Percentiles rank a stretch among this genome's conserved stretches.
These are phyloP conservation scores for Sceloporus undulatus DNA, from an alignment of 2,113 vertebrate species.

Conservation along the genomic window DNA sequence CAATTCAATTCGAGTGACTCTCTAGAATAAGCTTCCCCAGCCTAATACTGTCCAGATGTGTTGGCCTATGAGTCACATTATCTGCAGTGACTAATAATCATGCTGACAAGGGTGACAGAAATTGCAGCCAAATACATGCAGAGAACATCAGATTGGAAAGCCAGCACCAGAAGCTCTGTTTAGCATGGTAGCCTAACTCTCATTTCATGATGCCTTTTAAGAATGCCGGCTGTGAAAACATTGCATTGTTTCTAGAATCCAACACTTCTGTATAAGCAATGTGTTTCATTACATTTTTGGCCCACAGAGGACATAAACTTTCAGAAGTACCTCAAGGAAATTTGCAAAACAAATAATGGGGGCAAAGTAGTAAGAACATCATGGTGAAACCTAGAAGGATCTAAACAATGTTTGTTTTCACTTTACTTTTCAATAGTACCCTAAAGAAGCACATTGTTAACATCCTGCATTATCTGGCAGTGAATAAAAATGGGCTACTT, in stretches of 20 bases:
- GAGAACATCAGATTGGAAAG: background rate
- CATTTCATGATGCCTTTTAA: background rate
- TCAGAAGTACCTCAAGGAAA: background rate
- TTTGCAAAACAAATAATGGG: background rate
- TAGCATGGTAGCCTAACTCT: background rate
- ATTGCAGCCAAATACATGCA: background rate
- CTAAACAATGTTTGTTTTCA: background rate
- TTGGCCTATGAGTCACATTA: too few species aligned
- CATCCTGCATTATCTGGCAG: background rate
- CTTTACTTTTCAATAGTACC: background rate
- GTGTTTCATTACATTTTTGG: background rate
- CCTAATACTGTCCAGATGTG: too few species aligned
- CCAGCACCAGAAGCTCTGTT: background rate
- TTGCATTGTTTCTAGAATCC: background rate
- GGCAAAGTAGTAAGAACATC: background rate
- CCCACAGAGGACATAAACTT: background rate
- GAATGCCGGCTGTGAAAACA: background rate
- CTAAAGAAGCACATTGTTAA: background rate
- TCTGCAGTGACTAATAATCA: too few species aligned
- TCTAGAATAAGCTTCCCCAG: too few species aligned
- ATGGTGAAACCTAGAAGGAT: background rate
- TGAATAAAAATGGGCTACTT: background rate
- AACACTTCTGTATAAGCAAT: background rate
- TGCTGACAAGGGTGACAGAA: too few species aligned
- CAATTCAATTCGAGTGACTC: too few species aligned